phyloP scores from a whole-genome alignment of 2,888 invertebrate species.

The Acrobasis consociella region DNA sequence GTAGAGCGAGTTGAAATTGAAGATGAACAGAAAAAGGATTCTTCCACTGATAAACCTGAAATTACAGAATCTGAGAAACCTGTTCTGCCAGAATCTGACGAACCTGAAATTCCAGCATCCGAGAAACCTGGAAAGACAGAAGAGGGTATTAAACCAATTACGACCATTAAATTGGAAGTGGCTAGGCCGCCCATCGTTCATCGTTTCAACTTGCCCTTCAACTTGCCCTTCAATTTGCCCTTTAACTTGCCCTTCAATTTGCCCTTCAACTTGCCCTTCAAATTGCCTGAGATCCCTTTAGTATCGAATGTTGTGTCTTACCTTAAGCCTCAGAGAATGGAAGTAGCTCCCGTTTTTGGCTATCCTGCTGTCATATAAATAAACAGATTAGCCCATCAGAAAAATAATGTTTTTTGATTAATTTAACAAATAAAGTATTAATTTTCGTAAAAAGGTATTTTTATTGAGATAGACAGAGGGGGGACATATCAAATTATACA shows the following conservation, averaged over 20 bases:
- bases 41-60: neutral
- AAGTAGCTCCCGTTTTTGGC: neutral
- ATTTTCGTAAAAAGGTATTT: too few relatives aligned
- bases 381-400: neutral
- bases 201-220: neutral
- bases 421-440: too few relatives aligned
- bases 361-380: conserved; percentile 1
- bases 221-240: neutral
- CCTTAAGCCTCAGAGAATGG: neutral
- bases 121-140: conserved; percentile 12
- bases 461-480: too few relatives aligned
- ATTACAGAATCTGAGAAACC: neutral
- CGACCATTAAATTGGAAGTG: neutral
- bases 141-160: neutral
- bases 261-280: conserved; percentile 1
- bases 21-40: neutral
- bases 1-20: conserved; percentile 9
- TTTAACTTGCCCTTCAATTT: neutral
- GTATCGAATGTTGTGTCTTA: conserved; percentile 5
- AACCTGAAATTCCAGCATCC: neutral
- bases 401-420: too few relatives aligned
- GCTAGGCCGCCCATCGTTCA: neutral
- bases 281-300: neutral
- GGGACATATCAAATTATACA: too few relatives aligned
- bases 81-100: neutral